phyloP scores from a whole-genome alignment of 2,888 invertebrate genomes.

The Xylota segnis region DNA sequence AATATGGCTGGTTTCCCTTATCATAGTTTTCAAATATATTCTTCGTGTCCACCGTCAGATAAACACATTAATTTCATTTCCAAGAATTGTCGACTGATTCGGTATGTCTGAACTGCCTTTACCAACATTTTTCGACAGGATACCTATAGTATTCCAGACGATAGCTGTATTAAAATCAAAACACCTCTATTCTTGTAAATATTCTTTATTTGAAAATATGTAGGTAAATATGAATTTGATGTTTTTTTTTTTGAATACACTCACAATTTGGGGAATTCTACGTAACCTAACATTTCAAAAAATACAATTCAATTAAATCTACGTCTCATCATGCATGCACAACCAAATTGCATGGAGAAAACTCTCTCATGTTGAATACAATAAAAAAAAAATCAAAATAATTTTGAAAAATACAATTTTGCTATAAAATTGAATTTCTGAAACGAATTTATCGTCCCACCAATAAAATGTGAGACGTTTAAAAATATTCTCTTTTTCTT shows the following conservation, averaged over 20 bases:
- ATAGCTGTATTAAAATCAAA: conserved; percentile 3
- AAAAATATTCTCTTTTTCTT: neutral
- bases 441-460: conserved; percentile 33
- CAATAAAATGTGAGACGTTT: neutral
- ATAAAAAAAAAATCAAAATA: neutral
- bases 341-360: neutral
- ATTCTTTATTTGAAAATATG: conserved; percentile 74
- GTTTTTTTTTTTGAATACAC: conserved; percentile 36
- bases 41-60: too few species aligned
- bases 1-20: too few species aligned
- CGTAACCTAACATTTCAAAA: conserved; percentile 4
- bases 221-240: conserved; percentile 61
- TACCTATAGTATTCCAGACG: too few species aligned
- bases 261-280: conserved; percentile 10
- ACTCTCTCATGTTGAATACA: neutral
- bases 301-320: neutral
- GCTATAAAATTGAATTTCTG: conserved; percentile 31
- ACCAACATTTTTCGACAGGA: too few species aligned
- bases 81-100: too few species aligned
- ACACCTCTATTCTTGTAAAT: conserved; percentile 62
- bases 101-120: too few species aligned
- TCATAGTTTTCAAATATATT: too few species aligned
- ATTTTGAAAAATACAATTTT: conserved; percentile 44
- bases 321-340: neutral
- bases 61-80: too few species aligned